These are phyloP conservation scores for Augochlora pura DNA, from an alignment of 1,140 invertebrate species.

Conservation along the genomic window DNA sequence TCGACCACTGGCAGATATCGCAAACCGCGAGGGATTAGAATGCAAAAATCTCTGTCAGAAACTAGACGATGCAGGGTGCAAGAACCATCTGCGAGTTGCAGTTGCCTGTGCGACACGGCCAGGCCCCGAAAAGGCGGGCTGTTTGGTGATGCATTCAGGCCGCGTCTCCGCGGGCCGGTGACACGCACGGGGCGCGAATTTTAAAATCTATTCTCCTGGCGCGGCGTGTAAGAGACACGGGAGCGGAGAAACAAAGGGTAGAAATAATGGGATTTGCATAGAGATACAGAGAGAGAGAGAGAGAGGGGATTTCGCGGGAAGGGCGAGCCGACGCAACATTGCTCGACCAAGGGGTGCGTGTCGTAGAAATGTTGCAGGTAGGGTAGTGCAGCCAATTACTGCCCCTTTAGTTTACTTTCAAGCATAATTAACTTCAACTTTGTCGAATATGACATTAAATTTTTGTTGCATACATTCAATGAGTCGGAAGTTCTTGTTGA, in stretches of 20 bases:
- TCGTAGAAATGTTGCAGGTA: neutral
- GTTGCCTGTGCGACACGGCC: neutral
- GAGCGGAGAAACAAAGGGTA: slow-evolving; percentile 34
- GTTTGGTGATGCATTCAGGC: slow-evolving; percentile 40
- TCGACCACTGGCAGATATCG: too few relatives aligned
- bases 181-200: slow-evolving; percentile 58
- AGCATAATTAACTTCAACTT: too few relatives aligned
- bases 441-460: too few relatives aligned
- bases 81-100: slow-evolving; percentile 22
- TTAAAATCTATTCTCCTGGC: slow-evolving; percentile 43
- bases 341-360: neutral
- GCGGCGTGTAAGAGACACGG: slow-evolving; percentile 12
- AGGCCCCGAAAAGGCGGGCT: slow-evolving; percentile 20
- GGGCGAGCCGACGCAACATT: neutral
- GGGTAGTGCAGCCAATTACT: too few relatives aligned
- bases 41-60: too few relatives aligned
- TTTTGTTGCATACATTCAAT: too few relatives aligned
- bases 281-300: slow-evolving; percentile 19
- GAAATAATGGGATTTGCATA: slow-evolving; percentile 57
- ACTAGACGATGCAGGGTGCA: neutral
- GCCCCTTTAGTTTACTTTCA: too few relatives aligned
- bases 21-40: too few relatives aligned
- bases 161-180: slow-evolving; percentile 41
- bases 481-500: too few relatives aligned
- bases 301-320: too few relatives aligned